A percentile compares a stretch with the other conserved stretches of the same genome.
Conservation (phyloP, 2,888 invertebrate species). For the Microchrysa polita region DNA sequence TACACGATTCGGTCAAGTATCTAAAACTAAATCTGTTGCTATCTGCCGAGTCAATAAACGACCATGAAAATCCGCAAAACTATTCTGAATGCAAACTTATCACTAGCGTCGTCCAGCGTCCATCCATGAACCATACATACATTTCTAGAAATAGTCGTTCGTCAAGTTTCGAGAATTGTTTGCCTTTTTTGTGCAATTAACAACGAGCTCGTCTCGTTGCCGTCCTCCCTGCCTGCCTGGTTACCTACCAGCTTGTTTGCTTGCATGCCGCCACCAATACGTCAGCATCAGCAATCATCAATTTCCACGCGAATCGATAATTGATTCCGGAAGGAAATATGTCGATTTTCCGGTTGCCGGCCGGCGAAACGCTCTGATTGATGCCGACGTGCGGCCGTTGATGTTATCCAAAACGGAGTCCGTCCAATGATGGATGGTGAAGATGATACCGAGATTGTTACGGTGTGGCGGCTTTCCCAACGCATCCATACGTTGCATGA, state of each 20-base stretch:
- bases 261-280: too few species aligned
- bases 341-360: conserved; percentile 31
- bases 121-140: conserved; percentile 6
- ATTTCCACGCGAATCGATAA: conserved; percentile 50
- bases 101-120: too few species aligned
- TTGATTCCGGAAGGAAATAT: conserved; percentile 64
- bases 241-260: neutral
- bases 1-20: neutral
- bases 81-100: conserved; percentile 5
- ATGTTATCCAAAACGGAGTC: neutral
- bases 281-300: too few species aligned
- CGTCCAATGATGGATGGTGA: conserved; percentile 10
- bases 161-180: conserved; percentile 32
- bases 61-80: conserved; percentile 38
- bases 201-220: neutral
- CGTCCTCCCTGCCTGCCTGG: neutral
- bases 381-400: neutral
- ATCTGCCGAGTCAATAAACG: conserved; percentile 11
- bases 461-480: conserved; percentile 25
- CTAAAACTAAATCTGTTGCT: conserved; percentile 15
- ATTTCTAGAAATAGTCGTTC: conserved; percentile 11
- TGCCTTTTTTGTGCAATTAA: conserved; percentile 25
- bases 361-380: conserved; percentile 38
- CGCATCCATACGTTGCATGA: neutral
- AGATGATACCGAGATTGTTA: too few species aligned